phyloP scores from a whole-genome alignment of 1,140 invertebrate species.

The Venustaconcha ellipsiformis region DNA sequence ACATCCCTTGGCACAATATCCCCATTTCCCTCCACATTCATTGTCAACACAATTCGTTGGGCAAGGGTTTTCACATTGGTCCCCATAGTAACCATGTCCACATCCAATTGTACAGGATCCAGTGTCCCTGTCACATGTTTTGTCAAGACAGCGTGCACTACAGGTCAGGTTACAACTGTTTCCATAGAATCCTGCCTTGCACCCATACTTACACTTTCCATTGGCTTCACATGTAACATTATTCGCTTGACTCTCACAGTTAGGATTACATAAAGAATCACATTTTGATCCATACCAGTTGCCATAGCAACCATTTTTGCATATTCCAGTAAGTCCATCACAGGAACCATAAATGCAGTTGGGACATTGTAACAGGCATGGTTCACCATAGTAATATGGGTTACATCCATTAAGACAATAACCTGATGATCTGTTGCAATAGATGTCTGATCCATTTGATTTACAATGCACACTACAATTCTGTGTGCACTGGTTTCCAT shows the following conservation, averaged over 20 bases:
- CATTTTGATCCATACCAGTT: no score
- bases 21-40: neutral
- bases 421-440: neutral
- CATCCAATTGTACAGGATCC: slow-evolving; percentile 12
- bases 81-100: slow-evolving; percentile 9
- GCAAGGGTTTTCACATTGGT: slow-evolving; percentile 14
- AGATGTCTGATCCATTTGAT: neutral
- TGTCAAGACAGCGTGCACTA: no score
- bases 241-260: no score
- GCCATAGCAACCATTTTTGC: no score
- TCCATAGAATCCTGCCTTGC: no score
- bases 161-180: no score
- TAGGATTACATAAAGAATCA: no score
- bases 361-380: slow-evolving; percentile 15
- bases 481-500: neutral
- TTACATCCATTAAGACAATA: neutral
- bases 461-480: neutral
- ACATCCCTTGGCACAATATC: slow-evolving; percentile 16
- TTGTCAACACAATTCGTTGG: neutral
- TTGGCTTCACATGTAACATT: no score
- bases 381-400: slow-evolving; percentile 3
- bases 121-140: neutral
- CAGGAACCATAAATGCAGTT: slow-evolving; percentile 18
- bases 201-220: no score
- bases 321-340: neutral